Percentiles rank a stretch among this genome's conserved stretches.
Conservation (phyloP, 2,113 vertebrate genomes). For the Fulica atra region DNA sequence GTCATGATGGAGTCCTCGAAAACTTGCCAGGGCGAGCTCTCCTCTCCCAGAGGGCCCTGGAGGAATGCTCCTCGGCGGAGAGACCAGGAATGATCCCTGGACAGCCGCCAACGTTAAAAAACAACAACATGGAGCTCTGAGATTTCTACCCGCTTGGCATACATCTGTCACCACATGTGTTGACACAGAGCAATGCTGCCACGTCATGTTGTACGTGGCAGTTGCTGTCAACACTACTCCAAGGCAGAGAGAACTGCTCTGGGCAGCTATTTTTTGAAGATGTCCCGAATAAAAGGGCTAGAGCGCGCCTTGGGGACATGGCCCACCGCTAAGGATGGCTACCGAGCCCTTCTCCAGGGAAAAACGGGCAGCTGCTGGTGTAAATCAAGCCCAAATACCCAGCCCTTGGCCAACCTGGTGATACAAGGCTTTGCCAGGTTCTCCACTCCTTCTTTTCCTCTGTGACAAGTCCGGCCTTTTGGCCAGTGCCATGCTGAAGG, state of each 20-base stretch:
- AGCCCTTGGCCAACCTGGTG: not conserved
- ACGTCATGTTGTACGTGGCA: constrained; percentile 6
- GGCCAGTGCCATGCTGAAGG: not conserved
- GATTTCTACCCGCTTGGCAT: not conserved
- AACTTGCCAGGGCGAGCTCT: not conserved
- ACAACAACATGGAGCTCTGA: not conserved
- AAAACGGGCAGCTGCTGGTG: not conserved
- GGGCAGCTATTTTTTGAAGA: constrained; percentile 28
- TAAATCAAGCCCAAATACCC: not conserved
- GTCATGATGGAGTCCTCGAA: not conserved
- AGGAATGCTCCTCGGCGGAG: not conserved
- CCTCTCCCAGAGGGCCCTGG: not conserved
- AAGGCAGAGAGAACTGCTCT: constrained; percentile 13
- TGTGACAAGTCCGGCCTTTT: not conserved
- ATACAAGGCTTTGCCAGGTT: not conserved
- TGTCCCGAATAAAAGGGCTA: not conserved
- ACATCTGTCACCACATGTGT: constrained; percentile 39
- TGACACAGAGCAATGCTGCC: constrained; percentile 44
- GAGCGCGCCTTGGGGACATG: not conserved
- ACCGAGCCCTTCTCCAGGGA: not conserved
- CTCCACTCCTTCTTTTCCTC: not conserved
- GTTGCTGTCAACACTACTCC: constrained; percentile 2
- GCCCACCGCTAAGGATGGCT: not conserved
- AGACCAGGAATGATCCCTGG: not conserved
- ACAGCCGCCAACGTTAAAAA: not conserved